Evolutionary conservation across 2,797 vertebrate species (phyloP), one percentile per base, ranked within the genome.

Genomic region (Chelon labrosus): DNA sequence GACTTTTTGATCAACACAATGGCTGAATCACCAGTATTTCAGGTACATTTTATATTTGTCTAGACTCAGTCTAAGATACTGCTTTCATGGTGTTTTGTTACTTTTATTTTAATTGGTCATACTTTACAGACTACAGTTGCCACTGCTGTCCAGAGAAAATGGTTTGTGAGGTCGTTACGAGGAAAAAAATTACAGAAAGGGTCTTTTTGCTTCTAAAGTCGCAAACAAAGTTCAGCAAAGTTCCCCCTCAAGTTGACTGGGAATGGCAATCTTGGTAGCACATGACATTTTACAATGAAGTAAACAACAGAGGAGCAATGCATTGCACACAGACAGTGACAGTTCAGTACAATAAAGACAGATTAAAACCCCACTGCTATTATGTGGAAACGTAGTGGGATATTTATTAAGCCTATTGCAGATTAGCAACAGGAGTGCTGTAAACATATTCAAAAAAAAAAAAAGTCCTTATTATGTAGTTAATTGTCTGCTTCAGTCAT

Each of bases 401-500:
- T 68, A 39, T 56, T 42, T 51, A 20, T 19, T 61, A 44, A 49
- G 6, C 38, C n/a, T 35, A 25, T 60, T 65, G 17, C 7, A 70
- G 25, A 65, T 63, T 14, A 64, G 44, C 58, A 57, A 46, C 59
- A 55, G 16, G 38, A 46, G 25, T 10, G 41, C 41, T 65, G 38
- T 63, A 39, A 42, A 73, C n/a, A 42, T 20, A 41, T 55, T 17
- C 37, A 53, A 49, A 47, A 52, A 63, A 69, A 19, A 12, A 17
- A 19, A 14, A 50, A 35, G n/a, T 20, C 22, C 19, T 67, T 67
- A 46, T 59, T 41, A 55, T 82, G 42, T 57, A 31, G 64, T 70
- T 77, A 66, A 73, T 67, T 63, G 53, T 66, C 39, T 63, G 8
- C 62, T 63, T 64, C 75, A 64, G 31, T 74, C 50, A 65, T 42